Evolutionary conservation across 2,888 invertebrate species (phyloP), one percentile per base, ranked within the genome.

Genomic region (Cenopis cana): DNA sequence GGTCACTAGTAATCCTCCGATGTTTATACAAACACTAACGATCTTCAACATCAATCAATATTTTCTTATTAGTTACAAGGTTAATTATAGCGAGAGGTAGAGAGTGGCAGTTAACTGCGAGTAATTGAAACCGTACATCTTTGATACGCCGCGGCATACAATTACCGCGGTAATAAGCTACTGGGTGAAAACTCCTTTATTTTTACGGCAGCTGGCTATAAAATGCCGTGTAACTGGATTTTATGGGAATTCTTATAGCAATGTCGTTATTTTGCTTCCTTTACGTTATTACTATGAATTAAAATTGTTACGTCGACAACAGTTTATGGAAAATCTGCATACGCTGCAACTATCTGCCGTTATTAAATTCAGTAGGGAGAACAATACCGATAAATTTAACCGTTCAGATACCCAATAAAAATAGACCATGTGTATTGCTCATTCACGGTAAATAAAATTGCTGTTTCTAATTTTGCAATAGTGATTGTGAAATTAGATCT

Each of bases 91-190:
- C 49, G 11, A 50, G 38, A 8, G n/a, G n/a, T n/a, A n/a, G 56
- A 65, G 65, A 66, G 64, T 69, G 50, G 52, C 52, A 57, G 59
- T 70, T 66, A 54, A 60, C 46, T 54, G 46, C 33, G 6, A 9
- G 65, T 70, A 70, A 70, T 70, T 66, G 70, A 70, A 70, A 62
- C 65, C 65, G 65, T 66, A 54, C 65, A 66, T 66, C 65, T 70
- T 60, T 70, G 59, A 70, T 70, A 64, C 50, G 49, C 65, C 70
- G 56, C 69, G 12, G 65, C 69, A 65, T 70, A 65, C 59, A 70
- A 70, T 70, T 70, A 70, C 65, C 17, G 65, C 20, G 18, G 65
- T 70, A 70, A 70, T 66, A 70, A 60, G 70, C 70, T 70, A 70
- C 70, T 66, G 65, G 70, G 64, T 57, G 50, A 56, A 65, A 62